phyloP scores from a whole-genome alignment of 2,888 invertebrate species.

The Adelognathus sp. region DNA sequence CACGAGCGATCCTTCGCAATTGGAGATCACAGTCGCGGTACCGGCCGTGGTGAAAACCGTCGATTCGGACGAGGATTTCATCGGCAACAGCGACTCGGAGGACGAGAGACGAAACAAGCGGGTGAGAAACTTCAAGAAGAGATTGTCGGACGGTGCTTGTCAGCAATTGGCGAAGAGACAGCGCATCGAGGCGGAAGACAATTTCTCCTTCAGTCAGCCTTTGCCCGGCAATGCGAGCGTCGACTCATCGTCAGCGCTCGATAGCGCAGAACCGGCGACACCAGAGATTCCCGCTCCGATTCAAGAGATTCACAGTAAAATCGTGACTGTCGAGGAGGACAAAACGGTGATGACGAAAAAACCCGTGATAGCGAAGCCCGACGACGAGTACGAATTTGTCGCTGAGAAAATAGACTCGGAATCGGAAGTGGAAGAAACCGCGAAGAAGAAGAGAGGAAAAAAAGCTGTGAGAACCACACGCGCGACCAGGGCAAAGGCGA shows the following conservation, averaged over 20 bases:
- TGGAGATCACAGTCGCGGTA: constrained; percentile 28
- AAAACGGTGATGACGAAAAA: neutral
- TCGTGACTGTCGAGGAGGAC: neutral
- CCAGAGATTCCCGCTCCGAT: neutral
- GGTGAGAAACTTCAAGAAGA: constrained; percentile 84
- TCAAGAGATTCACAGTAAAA: neutral
- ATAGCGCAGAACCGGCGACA: no score
- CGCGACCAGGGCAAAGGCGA: constrained; percentile 15
- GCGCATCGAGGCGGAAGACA: constrained; percentile 30
- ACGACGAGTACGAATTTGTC: neutral
- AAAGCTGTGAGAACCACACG: constrained; percentile 22
- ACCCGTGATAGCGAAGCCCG: neutral
- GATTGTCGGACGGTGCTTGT: constrained; percentile 66
- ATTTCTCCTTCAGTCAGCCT: constrained; percentile 26
- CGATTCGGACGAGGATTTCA: constrained; percentile 84
- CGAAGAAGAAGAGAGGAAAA: constrained; percentile 4
- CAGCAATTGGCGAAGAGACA: constrained; percentile 37
- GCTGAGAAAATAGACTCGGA: neutral
- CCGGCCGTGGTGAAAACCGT: neutral
- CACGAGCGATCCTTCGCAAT: constrained; percentile 63
- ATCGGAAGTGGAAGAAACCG: neutral
- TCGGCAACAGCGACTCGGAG: constrained; percentile 87
- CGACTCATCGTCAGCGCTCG: no score
- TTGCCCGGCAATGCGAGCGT: neutral
- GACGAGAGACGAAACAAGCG: constrained; percentile 81